Base-by-base conservation (phyloP, 1,140 invertebrate genomes). In the Heliconius himera region DNA sequence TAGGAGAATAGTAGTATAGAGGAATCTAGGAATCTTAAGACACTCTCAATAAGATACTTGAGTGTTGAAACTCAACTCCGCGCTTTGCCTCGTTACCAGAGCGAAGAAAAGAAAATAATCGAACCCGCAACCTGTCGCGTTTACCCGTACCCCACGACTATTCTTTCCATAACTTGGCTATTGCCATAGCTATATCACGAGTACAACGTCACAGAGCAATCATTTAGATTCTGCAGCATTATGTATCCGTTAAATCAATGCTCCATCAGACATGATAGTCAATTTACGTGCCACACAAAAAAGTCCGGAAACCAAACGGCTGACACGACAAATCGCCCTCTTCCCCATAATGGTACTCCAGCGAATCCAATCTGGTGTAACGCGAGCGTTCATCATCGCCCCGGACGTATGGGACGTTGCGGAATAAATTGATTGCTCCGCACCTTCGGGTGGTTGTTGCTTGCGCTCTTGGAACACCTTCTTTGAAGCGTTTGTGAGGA, bases 311-410 rank as follows among this genome's bases (percentile, higher is more conserved):
- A 77, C 78, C 56, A 76, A 73, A 81, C 74, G 41, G 54, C 78
- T 81, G 81, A 84, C 84, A 78, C 79, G 78, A 86, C 78, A 86
- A 86, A 84, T 86, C 75, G 81, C 83, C 77, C 77, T 76, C 82
- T 82, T 82, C 81, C 78, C 49, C 74, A 76, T 82, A 84, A 85
- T 81, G 79, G 80, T 75, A 83, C 74, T 79, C 46, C 74, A 72
- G 33, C 66, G 66, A 70, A 79, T 76, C 78, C 81, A 81, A 81
- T 85, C 82, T 72, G 73, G 73, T 54, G 78, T 75, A 72, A 72
- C 78, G 81, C 78, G 72, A 72, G 72, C 38, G 77, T 41, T 76
- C 79, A 76, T 76, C 83, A 83, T 78, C 78, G 60, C 60, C 60
- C 60, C 60, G 60, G 60, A 66, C 60, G n/a, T 66, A 66, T 66